Percentiles rank a stretch among this genome's conserved stretches.
Conservation (phyloP, 37 sponge, comb jelly and placozoan genomes). For the Dysidea cf. avara region DNA sequence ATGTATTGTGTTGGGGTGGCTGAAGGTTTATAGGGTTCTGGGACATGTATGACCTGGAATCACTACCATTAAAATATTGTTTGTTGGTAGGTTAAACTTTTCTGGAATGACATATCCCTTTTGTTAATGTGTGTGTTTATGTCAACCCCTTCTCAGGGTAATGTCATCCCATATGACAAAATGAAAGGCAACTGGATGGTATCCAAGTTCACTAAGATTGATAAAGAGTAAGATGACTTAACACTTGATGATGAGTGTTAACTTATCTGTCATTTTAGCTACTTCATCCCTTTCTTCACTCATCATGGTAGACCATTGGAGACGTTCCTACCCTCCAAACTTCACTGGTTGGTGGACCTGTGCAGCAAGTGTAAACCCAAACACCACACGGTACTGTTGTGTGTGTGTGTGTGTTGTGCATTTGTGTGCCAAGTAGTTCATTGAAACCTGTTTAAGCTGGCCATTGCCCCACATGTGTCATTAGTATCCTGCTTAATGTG, state of each 20-base stretch:
- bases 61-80: too few relatives aligned
- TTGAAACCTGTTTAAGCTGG: too few relatives aligned
- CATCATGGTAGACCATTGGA: slow-evolving; percentile 50
- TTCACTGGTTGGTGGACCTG: slow-evolving; percentile 15
- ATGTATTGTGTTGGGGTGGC: too few relatives aligned
- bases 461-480: too few relatives aligned
- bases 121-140: not conserved
- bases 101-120: too few relatives aligned
- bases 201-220: slow-evolving; percentile 46
- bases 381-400: slow-evolving; percentile 23
- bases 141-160: slow-evolving; percentile 13
- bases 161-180: slow-evolving; percentile 49
- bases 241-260: not conserved
- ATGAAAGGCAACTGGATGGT: slow-evolving; percentile 56
- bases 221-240: slow-evolving; percentile 28
- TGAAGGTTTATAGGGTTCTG: too few relatives aligned
- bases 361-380: slow-evolving; percentile 50
- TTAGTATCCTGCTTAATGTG: too few relatives aligned
- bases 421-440: too few relatives aligned
- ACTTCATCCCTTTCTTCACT: slow-evolving; percentile 65
- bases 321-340: slow-evolving; percentile 16
- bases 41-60: too few relatives aligned
- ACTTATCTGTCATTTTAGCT: slow-evolving; percentile 20
- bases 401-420: too few relatives aligned
- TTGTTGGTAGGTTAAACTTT: too few relatives aligned